Base-by-base conservation (phyloP, 1,140 invertebrate genomes). In the Coptotermes formosanus region DNA sequence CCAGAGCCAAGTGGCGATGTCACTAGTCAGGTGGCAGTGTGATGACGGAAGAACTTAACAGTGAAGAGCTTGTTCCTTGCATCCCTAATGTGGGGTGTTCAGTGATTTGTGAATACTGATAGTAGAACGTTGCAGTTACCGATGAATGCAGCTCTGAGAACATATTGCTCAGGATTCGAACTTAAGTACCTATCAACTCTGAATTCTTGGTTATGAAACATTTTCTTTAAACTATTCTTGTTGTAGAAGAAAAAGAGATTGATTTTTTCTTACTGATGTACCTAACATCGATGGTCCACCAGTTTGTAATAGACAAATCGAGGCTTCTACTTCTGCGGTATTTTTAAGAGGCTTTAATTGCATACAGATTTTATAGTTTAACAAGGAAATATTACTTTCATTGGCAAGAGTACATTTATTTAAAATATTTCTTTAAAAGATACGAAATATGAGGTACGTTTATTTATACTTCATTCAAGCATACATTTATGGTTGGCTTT, bases 281-380 rank as follows among this genome's bases (percentile, higher is more conserved):
- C 21, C 21, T 64, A 64, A 64, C 59, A 16, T 8, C 25, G 59
- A n/a, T 64, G 59, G 21, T 38, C 64, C 64, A 75, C 64, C 25
- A 75, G 7, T 75, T 75, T n/a, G 1, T 30, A 75, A 30, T 6
- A 75, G n/a, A 75, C 1, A 64, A 59, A 64, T 75, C 2, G 64
- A 30, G 64, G n/a, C 30, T n/a, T n/a, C n/a, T 30, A 75, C n/a
- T 75, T 75, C n/a, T 75, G 64, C 30, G 64, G 64, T 75, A 75
- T 75, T 75, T 55, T 75, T 30, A 75, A 75, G 64, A 75, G 64
- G 64, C 64, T 75, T 75, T 75, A 75, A 75, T 75, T 75, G 30
- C n/a, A n/a, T 75, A 75, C 6, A 30, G n/a, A 75, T 25, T 9
- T 75, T 75, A 75, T 75, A 30, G 64, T 75, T 75, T 14, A 75